Conservation (phyloP, 2,797 vertebrate species). For the Eptatretus atami region DNA sequence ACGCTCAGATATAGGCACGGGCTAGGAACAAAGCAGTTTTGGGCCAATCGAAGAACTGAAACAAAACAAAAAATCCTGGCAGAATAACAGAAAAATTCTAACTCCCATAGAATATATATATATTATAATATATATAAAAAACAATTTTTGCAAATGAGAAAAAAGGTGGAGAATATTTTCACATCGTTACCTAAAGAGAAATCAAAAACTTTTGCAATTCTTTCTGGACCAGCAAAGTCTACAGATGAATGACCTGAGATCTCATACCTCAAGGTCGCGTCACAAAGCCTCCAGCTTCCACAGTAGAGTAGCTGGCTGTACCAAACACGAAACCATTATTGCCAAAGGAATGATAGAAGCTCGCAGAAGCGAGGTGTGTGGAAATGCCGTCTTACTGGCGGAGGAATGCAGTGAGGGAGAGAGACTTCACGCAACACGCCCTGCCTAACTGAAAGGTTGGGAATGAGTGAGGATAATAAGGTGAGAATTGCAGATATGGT, state of each 20-base stretch:
- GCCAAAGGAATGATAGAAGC: conserved; percentile 59
- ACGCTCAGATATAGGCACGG: conserved; percentile 36
- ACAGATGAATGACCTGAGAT: neutral
- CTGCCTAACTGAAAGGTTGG: conserved; percentile 34
- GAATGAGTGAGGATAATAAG: too few relatives aligned
- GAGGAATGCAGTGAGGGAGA: conserved; percentile 71
- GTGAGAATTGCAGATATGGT: too few relatives aligned
- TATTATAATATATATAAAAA: too few relatives aligned
- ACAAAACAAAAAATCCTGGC: conserved; percentile 10
- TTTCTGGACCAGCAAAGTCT: too few relatives aligned
- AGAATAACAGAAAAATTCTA: conserved; percentile 11
- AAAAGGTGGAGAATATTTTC: too few relatives aligned
- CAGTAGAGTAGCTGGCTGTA: conserved; percentile 41
- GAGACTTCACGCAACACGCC: conserved; percentile 59
- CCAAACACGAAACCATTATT: conserved; percentile 91
- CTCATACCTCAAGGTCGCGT: conserved; percentile 39
- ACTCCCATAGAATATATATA: too few relatives aligned
- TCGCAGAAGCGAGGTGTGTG: conserved; percentile 66
- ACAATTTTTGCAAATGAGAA: too few relatives aligned
- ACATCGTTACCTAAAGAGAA: too few relatives aligned
- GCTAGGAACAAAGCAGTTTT: conserved; percentile 19
- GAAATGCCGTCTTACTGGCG: conserved; percentile 88
- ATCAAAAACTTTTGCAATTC: too few relatives aligned
- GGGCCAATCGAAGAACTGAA: too few relatives aligned
- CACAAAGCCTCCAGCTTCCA: conserved; percentile 49